Percentiles rank a stretch among this genome's conserved stretches.
phyloP scores from a whole-genome alignment of 1,140 invertebrate species.

The Patella vulgata region DNA sequence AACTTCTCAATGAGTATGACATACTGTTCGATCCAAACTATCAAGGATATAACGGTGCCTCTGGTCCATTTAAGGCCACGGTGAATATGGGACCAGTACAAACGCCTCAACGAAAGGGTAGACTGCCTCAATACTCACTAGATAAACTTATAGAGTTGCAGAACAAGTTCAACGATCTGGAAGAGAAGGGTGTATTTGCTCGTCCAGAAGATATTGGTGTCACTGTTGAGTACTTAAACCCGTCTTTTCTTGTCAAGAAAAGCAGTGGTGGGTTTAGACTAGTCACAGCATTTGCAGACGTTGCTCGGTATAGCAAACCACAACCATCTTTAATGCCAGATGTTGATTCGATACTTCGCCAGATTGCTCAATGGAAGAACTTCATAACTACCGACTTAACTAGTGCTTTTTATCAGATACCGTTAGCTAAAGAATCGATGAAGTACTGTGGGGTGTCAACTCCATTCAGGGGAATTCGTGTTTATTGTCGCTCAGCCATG shows the following conservation, averaged over 20 bases:
- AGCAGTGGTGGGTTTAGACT: constrained; percentile 15
- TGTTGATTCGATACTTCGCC: constrained; percentile 28
- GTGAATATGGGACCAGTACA: constrained; percentile 26
- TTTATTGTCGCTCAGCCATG: constrained; percentile 34
- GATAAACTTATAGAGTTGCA: constrained; percentile 18
- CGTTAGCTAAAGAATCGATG: constrained; percentile 22
- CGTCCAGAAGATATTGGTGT: constrained; percentile 27
- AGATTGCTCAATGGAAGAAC: constrained; percentile 34
- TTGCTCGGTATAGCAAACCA: constrained; percentile 34
- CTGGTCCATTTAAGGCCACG: constrained; percentile 20
- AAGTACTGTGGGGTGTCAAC: constrained; percentile 36
- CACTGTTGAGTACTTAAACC: constrained; percentile 27
- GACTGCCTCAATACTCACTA: constrained; percentile 29
- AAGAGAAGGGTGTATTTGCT: constrained; percentile 17
- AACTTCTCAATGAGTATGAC: too few relatives aligned
- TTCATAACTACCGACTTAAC: constrained; percentile 23
- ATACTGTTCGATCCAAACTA: constrained; percentile 24
- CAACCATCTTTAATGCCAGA: constrained; percentile 32
- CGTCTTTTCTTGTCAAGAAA: constrained; percentile 31
- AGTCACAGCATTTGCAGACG: constrained; percentile 34
- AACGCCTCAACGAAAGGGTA: too few relatives aligned
- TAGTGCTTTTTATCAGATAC: constrained; percentile 39
- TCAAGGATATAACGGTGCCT: constrained; percentile 28
- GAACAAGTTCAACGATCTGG: constrained; percentile 29
- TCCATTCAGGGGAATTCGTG: constrained; percentile 31